Evolutionary conservation across 1,140 invertebrate species (phyloP).

Genomic region (Conus betulinus): DNA sequence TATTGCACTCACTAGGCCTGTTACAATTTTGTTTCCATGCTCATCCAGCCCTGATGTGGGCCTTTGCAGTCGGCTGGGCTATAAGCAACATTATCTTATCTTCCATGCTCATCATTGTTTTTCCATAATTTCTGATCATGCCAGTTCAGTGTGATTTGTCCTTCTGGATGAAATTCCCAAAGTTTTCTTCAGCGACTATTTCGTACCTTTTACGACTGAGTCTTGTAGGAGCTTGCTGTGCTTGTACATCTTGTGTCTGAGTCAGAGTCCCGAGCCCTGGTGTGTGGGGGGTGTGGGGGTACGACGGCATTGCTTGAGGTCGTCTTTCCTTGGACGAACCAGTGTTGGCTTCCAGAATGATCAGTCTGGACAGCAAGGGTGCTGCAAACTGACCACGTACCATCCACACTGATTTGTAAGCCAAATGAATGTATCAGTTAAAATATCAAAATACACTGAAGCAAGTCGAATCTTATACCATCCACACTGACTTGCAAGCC

Average conservation of each 20-base stretch:
- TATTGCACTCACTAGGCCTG: neutral
- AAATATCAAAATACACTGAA: too few relatives aligned
- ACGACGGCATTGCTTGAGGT: neutral
- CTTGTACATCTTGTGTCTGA: neutral
- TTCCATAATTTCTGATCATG: too few relatives aligned
- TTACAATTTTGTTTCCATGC: neutral
- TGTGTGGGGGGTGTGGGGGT: neutral
- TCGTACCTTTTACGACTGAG: slow-evolving; percentile 23
- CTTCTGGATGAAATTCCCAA: too few relatives aligned
- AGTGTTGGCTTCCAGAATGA: neutral
- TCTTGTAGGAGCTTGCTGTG: slow-evolving; percentile 2
- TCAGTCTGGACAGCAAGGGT: slow-evolving; percentile 3
- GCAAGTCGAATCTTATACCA: too few relatives aligned
- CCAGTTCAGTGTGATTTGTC: too few relatives aligned
- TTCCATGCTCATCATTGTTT: neutral
- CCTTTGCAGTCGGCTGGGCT: too few relatives aligned
- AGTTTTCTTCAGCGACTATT: neutral
- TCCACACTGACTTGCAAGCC: too few relatives aligned
- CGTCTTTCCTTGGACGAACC: neutral
- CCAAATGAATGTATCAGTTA: too few relatives aligned
- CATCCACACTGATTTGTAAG: too few relatives aligned
- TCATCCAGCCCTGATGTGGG: too few relatives aligned
- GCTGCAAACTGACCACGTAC: slow-evolving; percentile 28
- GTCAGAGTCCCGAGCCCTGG: neutral
- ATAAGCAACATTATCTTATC: too few relatives aligned